A percentile compares a stretch with the other conserved stretches of the same genome.
phyloP scores from a whole-genome alignment of 2,797 vertebrate species.

The Sardinella longiceps region DNA sequence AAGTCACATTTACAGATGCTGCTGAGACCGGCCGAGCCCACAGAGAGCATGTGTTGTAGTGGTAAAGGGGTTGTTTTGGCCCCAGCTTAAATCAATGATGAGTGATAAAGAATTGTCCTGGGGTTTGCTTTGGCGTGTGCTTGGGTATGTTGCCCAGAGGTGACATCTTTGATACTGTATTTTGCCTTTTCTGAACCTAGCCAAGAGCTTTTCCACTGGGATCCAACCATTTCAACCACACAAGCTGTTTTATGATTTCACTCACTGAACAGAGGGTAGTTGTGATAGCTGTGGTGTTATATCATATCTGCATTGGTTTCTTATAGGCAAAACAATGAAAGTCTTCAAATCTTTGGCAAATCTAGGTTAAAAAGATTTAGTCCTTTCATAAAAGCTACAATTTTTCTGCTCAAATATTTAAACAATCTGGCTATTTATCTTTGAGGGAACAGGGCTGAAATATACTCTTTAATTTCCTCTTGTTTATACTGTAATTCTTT shows the following conservation, averaged over 20 bases:
- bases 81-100: conserved; percentile 20
- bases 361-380: not conserved
- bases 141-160: not conserved
- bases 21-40: not conserved
- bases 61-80: conserved; percentile 24
- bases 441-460: not conserved
- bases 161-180: conserved; percentile 9
- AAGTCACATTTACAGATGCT: conserved; percentile 28
- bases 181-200: not conserved
- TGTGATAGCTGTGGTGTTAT: too few relatives aligned
- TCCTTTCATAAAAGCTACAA: not conserved
- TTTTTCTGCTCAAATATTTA: too few relatives aligned
- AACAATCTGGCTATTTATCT: not conserved
- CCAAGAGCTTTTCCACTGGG: not conserved
- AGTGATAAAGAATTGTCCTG: conserved; percentile 25
- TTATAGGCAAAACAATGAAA: not conserved
- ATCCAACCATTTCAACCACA: not conserved
- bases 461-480: not conserved
- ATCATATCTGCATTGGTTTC: not conserved
- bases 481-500: too few relatives aligned
- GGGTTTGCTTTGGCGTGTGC: not conserved
- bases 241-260: not conserved
- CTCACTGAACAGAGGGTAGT: not conserved
- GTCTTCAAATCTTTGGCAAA: not conserved
- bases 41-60: not conserved